Conservation (phyloP, 2,113 vertebrate species). For the Benitochromis conjunctus region DNA sequence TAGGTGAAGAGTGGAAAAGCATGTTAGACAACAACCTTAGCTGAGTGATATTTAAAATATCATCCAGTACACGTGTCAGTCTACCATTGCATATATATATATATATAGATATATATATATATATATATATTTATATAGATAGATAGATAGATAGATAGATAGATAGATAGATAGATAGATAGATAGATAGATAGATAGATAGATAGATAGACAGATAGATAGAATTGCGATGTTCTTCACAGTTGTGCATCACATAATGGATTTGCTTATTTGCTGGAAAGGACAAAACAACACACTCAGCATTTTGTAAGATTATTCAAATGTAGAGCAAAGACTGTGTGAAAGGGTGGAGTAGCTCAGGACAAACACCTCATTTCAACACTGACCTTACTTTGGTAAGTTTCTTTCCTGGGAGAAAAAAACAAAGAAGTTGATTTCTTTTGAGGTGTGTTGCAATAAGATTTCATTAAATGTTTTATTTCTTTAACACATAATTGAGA, state of each 20-base stretch:
- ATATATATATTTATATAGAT: too few relatives aligned
- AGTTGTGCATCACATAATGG: background rate
- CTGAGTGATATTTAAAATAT: background rate
- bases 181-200: too few relatives aligned
- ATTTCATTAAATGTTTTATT: background rate
- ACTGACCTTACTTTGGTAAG: constrained; percentile 48
- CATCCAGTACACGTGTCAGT: background rate
- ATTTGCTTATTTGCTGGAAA: constrained; percentile 16
- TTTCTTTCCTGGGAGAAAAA: constrained; percentile 48
- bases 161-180: too few relatives aligned
- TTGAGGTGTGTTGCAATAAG: background rate
- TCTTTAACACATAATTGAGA: background rate
- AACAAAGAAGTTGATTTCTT: background rate
- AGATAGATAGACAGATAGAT: too few relatives aligned
- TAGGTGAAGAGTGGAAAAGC: constrained; percentile 5
- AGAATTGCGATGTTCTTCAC: background rate
- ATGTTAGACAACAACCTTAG: background rate
- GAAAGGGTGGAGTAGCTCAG: background rate
- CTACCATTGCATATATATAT: background rate
- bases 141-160: too few relatives aligned
- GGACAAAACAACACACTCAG: background rate
- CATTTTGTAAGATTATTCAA: background rate
- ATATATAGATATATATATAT: background rate
- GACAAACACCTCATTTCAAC: background rate
- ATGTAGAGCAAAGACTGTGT: background rate